Base-by-base conservation (phyloP, 2,888 invertebrate species). In the Nomada hirtipes region DNA sequence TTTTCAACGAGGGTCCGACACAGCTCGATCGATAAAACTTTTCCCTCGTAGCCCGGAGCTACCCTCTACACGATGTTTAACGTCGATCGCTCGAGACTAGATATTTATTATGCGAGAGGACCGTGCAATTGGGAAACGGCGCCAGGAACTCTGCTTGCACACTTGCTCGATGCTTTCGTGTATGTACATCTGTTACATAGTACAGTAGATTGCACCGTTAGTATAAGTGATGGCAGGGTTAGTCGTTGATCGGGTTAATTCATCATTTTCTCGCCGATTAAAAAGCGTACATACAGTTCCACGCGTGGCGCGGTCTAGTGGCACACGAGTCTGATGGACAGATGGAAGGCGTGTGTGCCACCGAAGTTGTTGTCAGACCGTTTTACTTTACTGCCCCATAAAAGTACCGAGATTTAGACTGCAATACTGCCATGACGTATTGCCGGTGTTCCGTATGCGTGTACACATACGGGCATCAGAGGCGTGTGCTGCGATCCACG, bases 321-420 rank as follows among this genome's bases (percentile, higher is more conserved):
- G 76, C 87, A 76, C 75, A 80, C 59, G 77, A 81, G 72, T 57
- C 67, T 72, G 85, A 79, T 78, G 77, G 76, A 82, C 85, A 86
- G 85, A 88, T 82, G 82, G 88, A 88, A 87, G 83, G 85, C 88
- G 89, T 87, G 84, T 87, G 76, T 87, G 86, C 84, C 86, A 86
- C 80, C 86, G 85, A 88, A 90, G 91, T 92, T 92, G 92, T 92
- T 93, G 93, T 93, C 92, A 91, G 92, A 92, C 91, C 93, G 92
- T 93, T 93, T 93, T 93, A 93, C 93, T 93, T 93, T 93, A 93
- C 91, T 92, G 91, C 92, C 80, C 92, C 92, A 93, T 93, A 93
- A 93, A 93, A 92, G 93, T 92, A 92, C 93, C 90, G 92, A 92
- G 92, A 92, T 92, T 92, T 92, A 92, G 92, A 92, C 92, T 92